Percentiles rank a stretch among this genome's conserved stretches.
phyloP scores from a whole-genome alignment of 1,140 invertebrate species.

The Drosophila obscura region DNA sequence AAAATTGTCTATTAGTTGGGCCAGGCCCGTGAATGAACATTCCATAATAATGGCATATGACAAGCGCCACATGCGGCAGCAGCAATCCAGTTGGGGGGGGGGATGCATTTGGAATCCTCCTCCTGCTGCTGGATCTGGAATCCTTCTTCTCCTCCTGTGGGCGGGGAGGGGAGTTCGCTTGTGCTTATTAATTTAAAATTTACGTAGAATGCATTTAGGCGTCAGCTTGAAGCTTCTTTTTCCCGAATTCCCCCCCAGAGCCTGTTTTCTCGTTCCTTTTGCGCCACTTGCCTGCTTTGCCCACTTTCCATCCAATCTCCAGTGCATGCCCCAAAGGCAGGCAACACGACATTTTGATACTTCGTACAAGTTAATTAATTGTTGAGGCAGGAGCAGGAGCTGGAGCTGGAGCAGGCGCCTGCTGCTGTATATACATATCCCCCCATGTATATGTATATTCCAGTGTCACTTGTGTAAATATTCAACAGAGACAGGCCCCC shows the following conservation, averaged over 20 bases:
- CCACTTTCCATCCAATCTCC: slow-evolving; percentile 21
- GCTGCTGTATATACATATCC: background rate
- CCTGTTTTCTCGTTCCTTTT: background rate
- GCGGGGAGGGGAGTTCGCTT: background rate
- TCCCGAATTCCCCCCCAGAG: slow-evolving; percentile 15
- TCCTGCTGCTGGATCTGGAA: too few species aligned
- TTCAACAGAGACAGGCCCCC: slow-evolving; percentile 65
- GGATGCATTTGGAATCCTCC: background rate
- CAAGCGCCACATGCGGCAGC: slow-evolving; percentile 78
- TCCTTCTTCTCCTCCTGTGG: too few species aligned
- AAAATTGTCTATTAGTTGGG: slow-evolving; percentile 81
- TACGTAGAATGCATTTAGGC: slow-evolving; percentile 69
- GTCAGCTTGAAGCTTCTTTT: slow-evolving; percentile 41
- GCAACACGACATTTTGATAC: slow-evolving; percentile 73
- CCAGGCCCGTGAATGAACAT: slow-evolving; percentile 72
- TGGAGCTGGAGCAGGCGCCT: slow-evolving; percentile 44
- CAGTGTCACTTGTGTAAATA: slow-evolving; percentile 80
- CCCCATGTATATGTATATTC: slow-evolving; percentile 31
- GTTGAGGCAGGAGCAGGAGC: slow-evolving; percentile 59
- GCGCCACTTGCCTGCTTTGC: background rate
- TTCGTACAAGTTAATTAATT: slow-evolving; percentile 81
- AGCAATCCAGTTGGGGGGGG: slow-evolving; percentile 10
- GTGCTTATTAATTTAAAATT: slow-evolving; percentile 81
- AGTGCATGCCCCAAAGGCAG: slow-evolving; percentile 48
- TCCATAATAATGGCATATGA: slow-evolving; percentile 80